These are phyloP conservation scores for Oscarella lobularis DNA, from an alignment of 37 sponge, comb jelly and placozoan genomes.

Conservation along the genomic window DNA sequence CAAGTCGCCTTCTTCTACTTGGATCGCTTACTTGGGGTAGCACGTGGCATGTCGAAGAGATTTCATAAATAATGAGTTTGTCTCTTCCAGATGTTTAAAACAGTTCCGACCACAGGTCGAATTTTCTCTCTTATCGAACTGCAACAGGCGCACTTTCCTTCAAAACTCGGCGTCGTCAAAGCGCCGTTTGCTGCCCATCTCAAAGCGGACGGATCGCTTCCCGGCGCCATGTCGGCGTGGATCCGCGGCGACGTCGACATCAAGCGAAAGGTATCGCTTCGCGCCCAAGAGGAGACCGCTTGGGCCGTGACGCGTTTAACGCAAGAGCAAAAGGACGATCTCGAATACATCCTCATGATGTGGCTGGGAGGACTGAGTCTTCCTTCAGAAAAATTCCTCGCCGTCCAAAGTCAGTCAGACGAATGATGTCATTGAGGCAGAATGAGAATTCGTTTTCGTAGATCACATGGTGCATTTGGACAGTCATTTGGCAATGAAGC, in stretches of 20 bases:
- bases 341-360: not conserved
- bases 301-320: not conserved
- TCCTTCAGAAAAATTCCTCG: conserved; percentile 43
- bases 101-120: conserved; percentile 1
- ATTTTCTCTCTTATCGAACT: not conserved
- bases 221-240: not conserved
- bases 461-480: conserved; percentile 14
- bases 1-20: not conserved
- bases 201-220: not conserved
- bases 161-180: not conserved
- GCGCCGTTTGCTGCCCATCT: not conserved
- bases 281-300: not conserved
- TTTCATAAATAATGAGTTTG: too few relatives aligned
- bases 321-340: not conserved
- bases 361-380: conserved; percentile 30
- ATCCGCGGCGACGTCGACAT: not conserved
- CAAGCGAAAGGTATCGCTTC: not conserved
- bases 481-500: not conserved
- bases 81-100: not conserved
- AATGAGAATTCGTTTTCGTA: conserved; percentile 9
- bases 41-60: too few relatives aligned
- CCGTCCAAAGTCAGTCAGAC: conserved; percentile 54
- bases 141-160: not conserved
- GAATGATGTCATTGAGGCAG: not conserved
- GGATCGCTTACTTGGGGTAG: not conserved